phyloP scores from a whole-genome alignment of 2,113 vertebrate species.

The Ailurus styani region DNA sequence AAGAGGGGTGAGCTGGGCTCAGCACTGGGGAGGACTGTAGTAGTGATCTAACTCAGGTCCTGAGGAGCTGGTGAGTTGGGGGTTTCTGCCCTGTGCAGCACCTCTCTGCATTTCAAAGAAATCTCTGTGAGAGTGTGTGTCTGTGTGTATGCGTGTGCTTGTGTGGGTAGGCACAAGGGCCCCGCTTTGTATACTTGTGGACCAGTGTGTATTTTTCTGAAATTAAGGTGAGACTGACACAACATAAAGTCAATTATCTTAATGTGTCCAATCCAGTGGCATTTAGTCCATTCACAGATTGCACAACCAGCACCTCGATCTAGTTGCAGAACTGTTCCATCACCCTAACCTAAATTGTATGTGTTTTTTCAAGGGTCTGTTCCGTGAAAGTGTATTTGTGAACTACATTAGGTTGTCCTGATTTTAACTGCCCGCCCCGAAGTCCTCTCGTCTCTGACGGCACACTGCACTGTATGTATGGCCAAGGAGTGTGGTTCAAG shows the following conservation, averaged over 20 bases:
- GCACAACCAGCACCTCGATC: not conserved
- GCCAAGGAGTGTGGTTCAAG: not conserved
- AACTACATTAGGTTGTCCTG: not conserved
- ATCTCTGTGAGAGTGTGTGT: not conserved
- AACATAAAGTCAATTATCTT: not conserved
- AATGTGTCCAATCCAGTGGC: not conserved
- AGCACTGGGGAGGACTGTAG: rapidly evolving
- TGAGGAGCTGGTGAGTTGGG: not conserved
- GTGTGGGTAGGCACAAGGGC: not conserved
- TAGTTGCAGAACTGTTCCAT: not conserved
- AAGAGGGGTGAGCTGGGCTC: not conserved
- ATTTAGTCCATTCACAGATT: not conserved
- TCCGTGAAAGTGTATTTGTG: not conserved
- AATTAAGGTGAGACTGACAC: not conserved
- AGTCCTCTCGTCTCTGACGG: not conserved
- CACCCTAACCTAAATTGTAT: not conserved
- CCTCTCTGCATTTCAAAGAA: not conserved
- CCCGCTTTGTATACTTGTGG: not conserved
- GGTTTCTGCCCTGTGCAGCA: not conserved
- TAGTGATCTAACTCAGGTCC: not conserved
- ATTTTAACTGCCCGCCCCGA: not conserved
- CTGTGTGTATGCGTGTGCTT: no score
- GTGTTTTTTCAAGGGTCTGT: not conserved
- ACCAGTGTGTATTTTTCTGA: not conserved
- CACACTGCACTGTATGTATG: not conserved